phyloP scores from a whole-genome alignment of 2,113 vertebrate species.

The Dasyornis broadbenti region DNA sequence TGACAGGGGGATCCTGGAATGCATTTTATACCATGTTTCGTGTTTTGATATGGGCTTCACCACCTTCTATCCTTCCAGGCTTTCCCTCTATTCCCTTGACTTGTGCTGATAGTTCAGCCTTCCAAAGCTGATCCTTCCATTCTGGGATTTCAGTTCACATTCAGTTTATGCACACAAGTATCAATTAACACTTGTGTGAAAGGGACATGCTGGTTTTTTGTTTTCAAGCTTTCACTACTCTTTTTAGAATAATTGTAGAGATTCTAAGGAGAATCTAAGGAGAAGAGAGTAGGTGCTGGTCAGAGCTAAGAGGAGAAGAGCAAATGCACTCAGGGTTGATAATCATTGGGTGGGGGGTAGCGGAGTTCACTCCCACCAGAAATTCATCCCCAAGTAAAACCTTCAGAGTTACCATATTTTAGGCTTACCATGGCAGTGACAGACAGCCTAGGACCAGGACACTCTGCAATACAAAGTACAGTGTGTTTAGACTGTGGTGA shows the following conservation, averaged over 20 bases:
- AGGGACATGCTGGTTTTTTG: background rate
- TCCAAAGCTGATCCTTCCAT: background rate
- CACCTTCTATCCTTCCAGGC: background rate
- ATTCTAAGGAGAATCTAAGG: too few species aligned
- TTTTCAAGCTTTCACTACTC: background rate
- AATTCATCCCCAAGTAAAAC: background rate
- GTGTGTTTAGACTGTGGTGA: background rate
- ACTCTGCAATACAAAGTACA: rapidly evolving
- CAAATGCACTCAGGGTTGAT: background rate
- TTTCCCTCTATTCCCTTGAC: background rate
- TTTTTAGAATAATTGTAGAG: background rate
- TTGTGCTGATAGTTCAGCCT: background rate
- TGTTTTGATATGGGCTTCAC: background rate
- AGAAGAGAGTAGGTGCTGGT: background rate
- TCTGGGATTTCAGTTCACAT: background rate
- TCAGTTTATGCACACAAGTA: background rate
- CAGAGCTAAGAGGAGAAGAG: background rate
- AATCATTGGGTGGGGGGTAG: rapidly evolving
- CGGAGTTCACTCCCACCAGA: background rate
- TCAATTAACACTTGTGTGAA: background rate
- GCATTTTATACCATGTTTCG: background rate
- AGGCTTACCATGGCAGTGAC: background rate
- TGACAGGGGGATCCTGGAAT: background rate
- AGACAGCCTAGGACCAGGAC: background rate
- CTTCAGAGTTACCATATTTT: background rate